Base-by-base conservation (phyloP, 1,140 invertebrate species). In the Philopotamus ludificatus region DNA sequence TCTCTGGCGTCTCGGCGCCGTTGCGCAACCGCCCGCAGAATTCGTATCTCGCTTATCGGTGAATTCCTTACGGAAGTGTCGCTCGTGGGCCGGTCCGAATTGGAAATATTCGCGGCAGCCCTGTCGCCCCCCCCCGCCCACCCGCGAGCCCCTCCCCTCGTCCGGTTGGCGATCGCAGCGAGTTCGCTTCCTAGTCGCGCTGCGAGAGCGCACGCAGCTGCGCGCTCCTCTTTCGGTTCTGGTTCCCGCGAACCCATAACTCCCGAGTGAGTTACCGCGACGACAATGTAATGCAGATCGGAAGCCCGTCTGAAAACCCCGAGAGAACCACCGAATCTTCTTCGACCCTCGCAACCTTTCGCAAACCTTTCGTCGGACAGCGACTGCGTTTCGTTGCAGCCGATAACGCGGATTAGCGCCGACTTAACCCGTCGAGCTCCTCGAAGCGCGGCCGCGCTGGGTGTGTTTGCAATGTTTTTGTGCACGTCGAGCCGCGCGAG, bases 211-310 rank as follows among this genome's bases (percentile, higher is more conserved):
- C 42, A 47, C 20, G 23, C 51, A n/a, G 72, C 71, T 3, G 72
- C 71, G 8, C 74, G 74, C 54, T 73, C 70, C 72, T 69, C 74
- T n/a, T n/a, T n/a, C n/a, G 1, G 71, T 72, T 34, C 2, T 71
- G 73, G 22, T 71, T 72, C 23, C 70, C 71, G 7, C 34, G n/a
- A 15, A n/a, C 53, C n/a, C n/a, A n/a, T n/a, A n/a, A n/a, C n/a
- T n/a, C n/a, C n/a, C n/a, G n/a, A n/a, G n/a, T n/a, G n/a, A n/a
- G n/a, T n/a, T n/a, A 12, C 54, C 28, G 18, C 63, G 45, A 21
- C 68, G 68, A 42, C 66, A 66, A 12, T 62, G 65, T n/a, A 34
- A 12, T 34, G 28, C 28, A 34, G 28, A 34, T 4, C 28, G 28
- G 28, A 34, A 4, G 28, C 4, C 26, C 10, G 25, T 8, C 50